Base-by-base conservation (phyloP, 2,888 invertebrate genomes). In the Liposcelis brunnea region DNA sequence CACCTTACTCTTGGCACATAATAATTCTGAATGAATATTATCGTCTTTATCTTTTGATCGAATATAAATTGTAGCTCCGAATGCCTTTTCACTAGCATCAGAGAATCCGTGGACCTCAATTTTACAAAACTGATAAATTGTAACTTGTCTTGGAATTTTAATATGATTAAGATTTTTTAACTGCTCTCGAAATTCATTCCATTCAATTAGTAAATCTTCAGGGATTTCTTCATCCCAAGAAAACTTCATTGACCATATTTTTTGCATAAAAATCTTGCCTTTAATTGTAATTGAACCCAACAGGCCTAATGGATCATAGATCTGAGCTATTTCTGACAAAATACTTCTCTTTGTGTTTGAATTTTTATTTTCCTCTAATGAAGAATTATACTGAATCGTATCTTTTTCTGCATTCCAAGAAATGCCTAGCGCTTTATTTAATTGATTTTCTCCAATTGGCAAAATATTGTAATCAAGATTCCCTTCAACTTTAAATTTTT, bases 241-340 rank as follows among this genome's bases (percentile, higher is more conserved):
- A 5, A 47, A 8, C 11, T 48, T 42, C 14, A 26, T 6, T 21
- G 26, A 10, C 49, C 51, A 52, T 35, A 49, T 42, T 14, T 46
- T 6, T 31, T 51, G 50, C 3, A 52, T 42, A 15, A 52, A 31
- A 10, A 48, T 12, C 38, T 52, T 52, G 2, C 45, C 49, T 8
- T 14, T 42, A 31, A 49, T 31, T 3, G 43, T 14, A 14, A 44
- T 34, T 5, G 51, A 48, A 2, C 43, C 38, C 21, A 51, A 7
- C 4, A 51, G 21, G 18, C 49, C 49, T 11, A 52, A 21, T 2
- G 51, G 51, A 45, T 52, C 51, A 40, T 49, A 52, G 2, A 50
- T 42, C 21, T 26, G 19, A 10, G 49, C 35, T 3, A 45, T 35
- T n/a, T 14, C 16, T 5, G 48, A 37, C 2, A 51, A n/a, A n/a